Base-by-base conservation (phyloP, 2,113 vertebrate genomes). In the Xenopus tropicalis region DNA sequence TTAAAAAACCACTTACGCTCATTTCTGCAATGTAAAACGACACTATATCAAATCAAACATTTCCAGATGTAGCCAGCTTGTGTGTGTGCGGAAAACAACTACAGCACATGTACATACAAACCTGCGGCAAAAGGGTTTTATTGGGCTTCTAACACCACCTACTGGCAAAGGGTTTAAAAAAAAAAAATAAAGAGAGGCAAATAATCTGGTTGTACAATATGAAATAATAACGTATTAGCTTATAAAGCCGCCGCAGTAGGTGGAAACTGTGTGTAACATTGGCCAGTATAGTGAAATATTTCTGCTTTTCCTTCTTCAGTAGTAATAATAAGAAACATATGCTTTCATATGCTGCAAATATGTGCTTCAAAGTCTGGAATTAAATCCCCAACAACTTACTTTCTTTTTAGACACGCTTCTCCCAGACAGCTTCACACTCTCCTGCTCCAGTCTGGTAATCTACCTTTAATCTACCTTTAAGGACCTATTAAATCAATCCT, bases 41-140 rank as follows among this genome's bases (percentile, higher is more conserved):
- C 95, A 95, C 95, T 97, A 95, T 93, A 97, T 98, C 96, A 99
- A 96, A 97, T 95, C 95, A 98, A 98, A 94, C 95, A 96, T 94
- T 98, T 98, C 97, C 96, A 99, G 94, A 97, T 98, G 95, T 94
- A 90, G 88, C 87, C 92, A 88, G 92, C 80, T 87, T 90, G 86
- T 43, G 78, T 19, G 14, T 78, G 79, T 63, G 85, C 14, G 64
- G 58, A 72, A 78, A 78, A 65, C 75, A 57, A 85, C 52, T 65
- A 74, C 11, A 72, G 75, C 63, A 1, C 4, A 22, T 73, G 0
- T 0, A 52, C 6, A 17, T 46, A 43, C 57, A 56, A 46, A 20
- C 11, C 4, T 1, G 23, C 72, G 82, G 78, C 70, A 73, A 51
- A n/a, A 42, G 73, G 59, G 11, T 61, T 29, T 70, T 51, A 44